phyloP scores from a whole-genome alignment of 1,140 invertebrate genomes.

The Caenorhabditis latens region DNA sequence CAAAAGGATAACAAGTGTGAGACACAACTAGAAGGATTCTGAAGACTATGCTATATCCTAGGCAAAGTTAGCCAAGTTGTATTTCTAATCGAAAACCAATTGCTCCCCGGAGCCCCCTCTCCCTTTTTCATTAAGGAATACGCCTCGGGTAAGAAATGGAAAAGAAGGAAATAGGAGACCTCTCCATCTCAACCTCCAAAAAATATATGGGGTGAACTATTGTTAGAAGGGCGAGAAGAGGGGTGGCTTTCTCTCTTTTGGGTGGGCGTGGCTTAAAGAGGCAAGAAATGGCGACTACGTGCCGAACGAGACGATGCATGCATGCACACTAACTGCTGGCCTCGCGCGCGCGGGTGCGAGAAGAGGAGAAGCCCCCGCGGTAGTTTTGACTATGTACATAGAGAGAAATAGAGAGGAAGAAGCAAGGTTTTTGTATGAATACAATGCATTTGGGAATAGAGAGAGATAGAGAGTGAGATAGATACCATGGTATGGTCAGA shows the following conservation, averaged over 20 bases:
- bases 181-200: not conserved
- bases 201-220: not conserved
- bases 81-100: not conserved
- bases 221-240: not conserved
- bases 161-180: not conserved
- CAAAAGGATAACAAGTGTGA: too few relatives aligned
- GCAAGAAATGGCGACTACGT: constrained; percentile 10
- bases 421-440: too few relatives aligned
- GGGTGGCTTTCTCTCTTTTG: too few relatives aligned
- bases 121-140: too few relatives aligned
- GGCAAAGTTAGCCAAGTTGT: too few relatives aligned
- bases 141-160: not conserved
- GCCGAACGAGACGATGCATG: constrained; percentile 54
- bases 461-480: not conserved
- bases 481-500: not conserved
- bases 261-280: constrained; percentile 4
- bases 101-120: not conserved
- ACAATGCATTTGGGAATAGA: constrained; percentile 37
- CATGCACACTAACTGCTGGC: not conserved
- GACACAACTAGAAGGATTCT: too few relatives aligned
- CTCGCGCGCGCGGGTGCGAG: not conserved
- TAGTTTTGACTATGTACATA: constrained; percentile 44
- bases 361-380: not conserved
- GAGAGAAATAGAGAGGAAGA: not conserved
- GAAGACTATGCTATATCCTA: too few relatives aligned